Percentiles rank a stretch among this genome's conserved stretches.
Evolutionary conservation across 2,113 vertebrate genomes (phyloP).

Genomic region (Entelurus aequoreus): DNA sequence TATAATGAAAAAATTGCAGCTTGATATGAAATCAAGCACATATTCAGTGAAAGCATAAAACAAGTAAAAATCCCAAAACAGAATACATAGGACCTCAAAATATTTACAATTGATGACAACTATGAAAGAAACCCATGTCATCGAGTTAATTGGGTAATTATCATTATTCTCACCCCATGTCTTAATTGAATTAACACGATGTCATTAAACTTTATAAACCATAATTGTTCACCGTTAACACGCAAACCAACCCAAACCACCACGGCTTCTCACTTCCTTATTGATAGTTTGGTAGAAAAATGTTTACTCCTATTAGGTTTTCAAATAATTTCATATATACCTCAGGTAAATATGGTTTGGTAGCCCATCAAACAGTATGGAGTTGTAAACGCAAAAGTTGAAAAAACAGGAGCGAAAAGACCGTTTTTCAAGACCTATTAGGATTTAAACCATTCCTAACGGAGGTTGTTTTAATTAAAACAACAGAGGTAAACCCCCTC

Average conservation of each 20-base stretch:
- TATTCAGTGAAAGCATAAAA: background rate
- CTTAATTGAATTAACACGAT: slow-evolving; percentile 8
- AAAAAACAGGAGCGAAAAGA: too few species aligned
- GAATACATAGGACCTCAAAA: background rate
- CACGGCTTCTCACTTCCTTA: background rate
- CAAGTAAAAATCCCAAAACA: background rate
- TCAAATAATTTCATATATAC: too few species aligned
- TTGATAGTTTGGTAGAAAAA: background rate
- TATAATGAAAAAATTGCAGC: slow-evolving; percentile 14
- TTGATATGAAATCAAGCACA: slow-evolving; percentile 23
- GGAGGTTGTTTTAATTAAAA: too few species aligned
- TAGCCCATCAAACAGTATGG: too few species aligned
- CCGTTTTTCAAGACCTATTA: too few species aligned
- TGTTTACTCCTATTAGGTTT: too few species aligned
- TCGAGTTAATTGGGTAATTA: slow-evolving; percentile 22
- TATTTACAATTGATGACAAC: background rate
- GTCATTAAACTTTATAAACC: slow-evolving; percentile 5
- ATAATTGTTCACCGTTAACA: background rate
- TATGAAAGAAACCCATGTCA: background rate
- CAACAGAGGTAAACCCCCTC: too few species aligned
- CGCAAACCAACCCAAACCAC: background rate
- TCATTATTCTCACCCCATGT: slow-evolving; percentile 4
- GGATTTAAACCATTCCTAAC: too few species aligned
- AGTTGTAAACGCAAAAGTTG: too few species aligned
- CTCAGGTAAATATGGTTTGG: too few species aligned